Evolutionary conservation across 2,113 vertebrate species (phyloP).

Genomic region (Dinomys branickii): DNA sequence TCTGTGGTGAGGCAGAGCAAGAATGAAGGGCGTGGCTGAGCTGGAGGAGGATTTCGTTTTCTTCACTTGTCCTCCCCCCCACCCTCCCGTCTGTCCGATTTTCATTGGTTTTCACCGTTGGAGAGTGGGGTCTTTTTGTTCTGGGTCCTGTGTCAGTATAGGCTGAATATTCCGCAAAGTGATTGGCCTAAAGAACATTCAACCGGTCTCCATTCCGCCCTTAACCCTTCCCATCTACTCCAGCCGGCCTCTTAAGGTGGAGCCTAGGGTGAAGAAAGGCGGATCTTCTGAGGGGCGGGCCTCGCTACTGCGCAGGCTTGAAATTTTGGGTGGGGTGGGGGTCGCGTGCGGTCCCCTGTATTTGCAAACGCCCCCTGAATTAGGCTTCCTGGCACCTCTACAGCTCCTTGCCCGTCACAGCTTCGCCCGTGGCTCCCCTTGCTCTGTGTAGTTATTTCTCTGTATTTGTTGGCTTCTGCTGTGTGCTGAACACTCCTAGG

Average conservation of each 20-base stretch:
- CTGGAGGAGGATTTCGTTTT: not conserved
- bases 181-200: conserved; percentile 47
- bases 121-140: conserved; percentile 44
- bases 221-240: not conserved
- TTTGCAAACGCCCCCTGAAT: not conserved
- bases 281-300: not conserved
- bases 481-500: not conserved
- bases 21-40: conserved; percentile 75
- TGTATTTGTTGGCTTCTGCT: not conserved
- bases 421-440: not conserved
- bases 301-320: conserved; percentile 5
- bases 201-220: not conserved
- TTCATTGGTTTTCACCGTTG: conserved; percentile 32
- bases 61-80: no score
- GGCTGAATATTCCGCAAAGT: not conserved
- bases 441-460: not conserved
- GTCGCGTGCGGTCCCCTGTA: not conserved
- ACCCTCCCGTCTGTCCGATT: not conserved
- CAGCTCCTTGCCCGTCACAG: not conserved
- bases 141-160: not conserved
- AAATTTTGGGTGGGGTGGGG: not conserved
- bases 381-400: not conserved
- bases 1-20: conserved; percentile 54
- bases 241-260: not conserved
- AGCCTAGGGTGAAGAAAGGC: conserved; percentile 30